Base-by-base conservation (phyloP, 2,888 invertebrate genomes). In the Drosophila colorata region DNA sequence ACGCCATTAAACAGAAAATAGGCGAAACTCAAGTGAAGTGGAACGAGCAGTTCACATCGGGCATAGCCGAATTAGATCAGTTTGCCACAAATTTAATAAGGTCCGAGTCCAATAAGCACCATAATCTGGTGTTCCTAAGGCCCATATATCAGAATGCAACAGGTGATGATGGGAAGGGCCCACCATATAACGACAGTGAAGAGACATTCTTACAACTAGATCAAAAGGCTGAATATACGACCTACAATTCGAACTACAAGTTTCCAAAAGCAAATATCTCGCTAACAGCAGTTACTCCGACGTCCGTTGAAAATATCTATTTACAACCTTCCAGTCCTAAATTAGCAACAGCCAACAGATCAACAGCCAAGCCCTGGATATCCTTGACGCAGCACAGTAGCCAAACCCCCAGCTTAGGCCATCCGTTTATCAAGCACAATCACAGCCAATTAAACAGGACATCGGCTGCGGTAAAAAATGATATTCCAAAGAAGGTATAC, bases 161-260 rank as follows among this genome's bases (percentile, higher is more conserved):
- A 9, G 28, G 9, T 4, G 35, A 18, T 9, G 33, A 18, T 14
- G 20, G 11, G 4, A n/a, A 33, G 4, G 11, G n/a, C 40, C 25
- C 5, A n/a, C n/a, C n/a, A n/a, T 6, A 7, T 18, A 16, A 48
- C 18, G n/a, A 58, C 8, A 40, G 25, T 25, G 41, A 16, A n/a
- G 52, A 49, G 5, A 1, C 31, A 4, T 18, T 23, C 1, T 5
- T 14, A 2, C 47, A 48, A 13, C 28, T 55, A 11, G 70, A 80
- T 48, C 79, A 80, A 51, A 70, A 49, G 1, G 57, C 64, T 6
- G 74, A 67, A 0, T 65, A 48, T 28, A 56, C 78, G 14, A 74
- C 59, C 5, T 38, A 74, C 25, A 63, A 55, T 28, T 33, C 33
- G 1, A 49, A 43, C 2, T 43, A 53, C 7, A 35, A 49, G 35